A percentile compares a stretch with the other conserved stretches of the same genome.
These are phyloP conservation scores for Eupithecia tripunctaria DNA, from an alignment of 2,888 invertebrate species.

Conservation along the genomic window DNA sequence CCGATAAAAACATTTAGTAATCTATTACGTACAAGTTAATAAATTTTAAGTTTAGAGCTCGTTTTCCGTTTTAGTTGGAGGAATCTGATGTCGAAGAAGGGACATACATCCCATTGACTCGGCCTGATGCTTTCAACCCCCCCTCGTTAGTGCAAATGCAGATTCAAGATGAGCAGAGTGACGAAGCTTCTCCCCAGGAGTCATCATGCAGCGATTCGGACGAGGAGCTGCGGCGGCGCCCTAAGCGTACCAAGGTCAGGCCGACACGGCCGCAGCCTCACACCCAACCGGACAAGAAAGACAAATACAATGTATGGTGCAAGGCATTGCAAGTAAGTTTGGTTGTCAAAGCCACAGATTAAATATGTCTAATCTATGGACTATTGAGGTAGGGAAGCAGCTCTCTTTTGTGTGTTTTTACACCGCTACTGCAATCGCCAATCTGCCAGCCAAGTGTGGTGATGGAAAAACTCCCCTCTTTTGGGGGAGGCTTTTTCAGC, in stretches of 20 bases:
- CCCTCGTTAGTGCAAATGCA: conserved; percentile 80
- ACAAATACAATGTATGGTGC: conserved; percentile 92
- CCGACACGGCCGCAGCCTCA: conserved; percentile 62
- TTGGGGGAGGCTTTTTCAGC: background rate
- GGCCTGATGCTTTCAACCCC: conserved; percentile 83
- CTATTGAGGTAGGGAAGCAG: background rate
- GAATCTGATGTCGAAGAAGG: conserved; percentile 83
- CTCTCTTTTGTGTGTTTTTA: background rate
- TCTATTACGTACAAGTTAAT: conserved; percentile 27
- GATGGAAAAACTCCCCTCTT: background rate
- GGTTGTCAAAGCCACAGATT: background rate
- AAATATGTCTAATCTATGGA: background rate
- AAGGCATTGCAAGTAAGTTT: conserved; percentile 78
- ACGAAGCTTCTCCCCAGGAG: conserved; percentile 80
- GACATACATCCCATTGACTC: conserved; percentile 83
- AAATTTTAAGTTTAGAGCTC: conserved; percentile 1
- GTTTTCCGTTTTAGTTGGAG: conserved; percentile 64
- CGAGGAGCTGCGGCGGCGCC: conserved; percentile 78
- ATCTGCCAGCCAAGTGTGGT: background rate
- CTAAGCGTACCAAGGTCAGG: conserved; percentile 82
- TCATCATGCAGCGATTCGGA: conserved; percentile 85
- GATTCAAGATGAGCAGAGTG: conserved; percentile 85
- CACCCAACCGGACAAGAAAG: conserved; percentile 79
- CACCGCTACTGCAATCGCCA: background rate
- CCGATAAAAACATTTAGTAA: conserved; percentile 15